Evolutionary conservation across 2,888 invertebrate genomes (phyloP).

Genomic region (Galeopsomyia nigrocyanea): DNA sequence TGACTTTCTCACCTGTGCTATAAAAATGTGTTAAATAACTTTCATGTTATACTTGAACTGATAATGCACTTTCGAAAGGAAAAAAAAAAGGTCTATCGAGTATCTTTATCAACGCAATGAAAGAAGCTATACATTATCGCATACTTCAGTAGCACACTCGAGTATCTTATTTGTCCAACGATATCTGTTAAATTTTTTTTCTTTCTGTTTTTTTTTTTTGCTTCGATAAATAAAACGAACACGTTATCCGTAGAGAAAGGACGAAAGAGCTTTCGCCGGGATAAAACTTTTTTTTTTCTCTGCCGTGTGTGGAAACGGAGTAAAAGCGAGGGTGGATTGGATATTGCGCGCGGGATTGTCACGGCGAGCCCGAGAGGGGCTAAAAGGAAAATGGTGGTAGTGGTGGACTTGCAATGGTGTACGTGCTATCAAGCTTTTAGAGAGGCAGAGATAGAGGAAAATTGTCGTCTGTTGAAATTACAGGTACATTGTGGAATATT

Average conservation of each 20-base stretch:
- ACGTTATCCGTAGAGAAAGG: no score
- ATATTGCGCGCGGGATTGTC: constrained; percentile 37
- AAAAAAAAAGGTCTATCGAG: neutral
- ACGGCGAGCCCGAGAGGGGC: constrained; percentile 29
- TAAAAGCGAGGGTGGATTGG: constrained; percentile 25
- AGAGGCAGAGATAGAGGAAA: no score
- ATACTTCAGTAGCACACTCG: neutral
- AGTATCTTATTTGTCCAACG: constrained; percentile 27
- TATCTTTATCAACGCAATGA: neutral
- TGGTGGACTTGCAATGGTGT: constrained; percentile 52
- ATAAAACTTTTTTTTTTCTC: neutral
- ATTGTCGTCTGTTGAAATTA: no score
- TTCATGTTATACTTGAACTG: neutral
- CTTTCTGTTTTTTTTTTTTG: no score
- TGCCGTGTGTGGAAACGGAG: neutral
- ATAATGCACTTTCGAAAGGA: constrained; percentile 6
- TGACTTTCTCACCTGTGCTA: constrained; percentile 14
- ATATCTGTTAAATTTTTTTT: no score
- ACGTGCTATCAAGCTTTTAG: no score
- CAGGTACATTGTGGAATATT: no score
- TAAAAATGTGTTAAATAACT: no score
- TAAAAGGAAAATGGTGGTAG: constrained; percentile 62
- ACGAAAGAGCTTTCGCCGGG: neutral
- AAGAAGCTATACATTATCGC: no score
- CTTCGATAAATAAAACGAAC: no score